Percentiles rank a stretch among this genome's conserved stretches.
These are phyloP conservation scores for Hestina assimilis DNA, from an alignment of 1,140 invertebrate genomes.

Conservation along the genomic window DNA sequence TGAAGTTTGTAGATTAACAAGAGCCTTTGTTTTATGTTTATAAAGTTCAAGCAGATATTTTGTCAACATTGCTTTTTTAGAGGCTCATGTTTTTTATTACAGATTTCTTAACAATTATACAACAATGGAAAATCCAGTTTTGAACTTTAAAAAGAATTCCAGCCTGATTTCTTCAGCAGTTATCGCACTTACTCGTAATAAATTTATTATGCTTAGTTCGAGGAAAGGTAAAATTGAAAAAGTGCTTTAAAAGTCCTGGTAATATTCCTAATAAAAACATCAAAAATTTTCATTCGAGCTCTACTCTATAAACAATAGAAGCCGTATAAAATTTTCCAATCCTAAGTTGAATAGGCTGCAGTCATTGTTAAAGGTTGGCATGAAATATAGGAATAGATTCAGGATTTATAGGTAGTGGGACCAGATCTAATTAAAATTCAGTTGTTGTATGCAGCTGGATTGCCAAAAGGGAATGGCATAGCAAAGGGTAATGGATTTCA, in stretches of 20 bases:
- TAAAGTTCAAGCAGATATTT: no score
- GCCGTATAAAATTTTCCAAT: not conserved
- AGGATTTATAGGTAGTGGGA: not conserved
- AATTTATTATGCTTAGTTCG: no score
- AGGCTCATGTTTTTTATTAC: no score
- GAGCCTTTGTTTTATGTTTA: no score
- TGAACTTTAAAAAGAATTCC: no score
- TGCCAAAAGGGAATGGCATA: constrained; percentile 44
- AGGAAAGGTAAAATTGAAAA: no score
- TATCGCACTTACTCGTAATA: no score
- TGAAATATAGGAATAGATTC: constrained; percentile 1
- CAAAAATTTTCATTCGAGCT: not conserved
- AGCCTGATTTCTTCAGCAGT: no score
- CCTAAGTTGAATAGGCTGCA: not conserved
- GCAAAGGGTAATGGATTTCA: constrained; percentile 23
- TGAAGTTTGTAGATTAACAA: no score
- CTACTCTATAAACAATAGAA: not conserved
- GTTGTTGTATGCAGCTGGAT: constrained; percentile 21
- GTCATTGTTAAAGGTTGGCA: not conserved
- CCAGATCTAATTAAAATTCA: constrained; percentile 37
- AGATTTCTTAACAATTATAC: no score
- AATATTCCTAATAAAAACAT: not conserved
- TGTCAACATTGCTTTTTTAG: no score
- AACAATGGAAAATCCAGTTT: no score
- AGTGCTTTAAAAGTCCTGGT: not conserved